A percentile compares a stretch with the other conserved stretches of the same genome.
These are phyloP conservation scores for Candidula unifasciata DNA, from an alignment of 2,888 invertebrate species.

Conservation along the genomic window DNA sequence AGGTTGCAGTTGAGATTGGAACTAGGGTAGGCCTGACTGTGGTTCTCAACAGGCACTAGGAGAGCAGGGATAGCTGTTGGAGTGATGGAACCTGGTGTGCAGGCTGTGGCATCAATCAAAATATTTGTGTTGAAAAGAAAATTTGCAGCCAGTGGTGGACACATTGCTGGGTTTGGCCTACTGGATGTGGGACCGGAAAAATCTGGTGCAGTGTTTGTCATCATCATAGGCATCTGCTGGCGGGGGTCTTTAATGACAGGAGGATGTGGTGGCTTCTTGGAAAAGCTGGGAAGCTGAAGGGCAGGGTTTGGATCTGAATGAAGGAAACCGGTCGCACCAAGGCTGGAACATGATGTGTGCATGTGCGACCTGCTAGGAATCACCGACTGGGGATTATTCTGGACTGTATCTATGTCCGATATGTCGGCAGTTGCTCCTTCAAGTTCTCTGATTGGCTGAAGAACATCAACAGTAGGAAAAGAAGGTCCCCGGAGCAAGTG, in stretches of 20 bases:
- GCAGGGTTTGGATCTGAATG: slow-evolving; percentile 3
- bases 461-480: slow-evolving; percentile 22
- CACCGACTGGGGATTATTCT: background rate
- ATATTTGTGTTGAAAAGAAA: slow-evolving; percentile 33
- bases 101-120: slow-evolving; percentile 13
- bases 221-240: background rate
- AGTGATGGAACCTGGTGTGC: background rate
- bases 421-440: slow-evolving; percentile 27
- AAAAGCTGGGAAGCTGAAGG: background rate
- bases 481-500: slow-evolving; percentile 36
- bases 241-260: background rate
- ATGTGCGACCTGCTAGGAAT: background rate
- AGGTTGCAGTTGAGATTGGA: slow-evolving; percentile 40
- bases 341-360: background rate
- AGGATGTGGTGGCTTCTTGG: background rate
- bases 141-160: background rate
- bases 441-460: slow-evolving; percentile 31
- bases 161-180: slow-evolving; percentile 5
- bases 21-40: slow-evolving; percentile 3
- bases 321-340: background rate
- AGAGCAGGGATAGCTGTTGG: slow-evolving; percentile 23
- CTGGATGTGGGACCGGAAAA: background rate
- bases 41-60: slow-evolving; percentile 25
- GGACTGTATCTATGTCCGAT: background rate
- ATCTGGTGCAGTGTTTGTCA: background rate